Percentiles rank a stretch among this genome's conserved stretches.
Evolutionary conservation across 1,140 invertebrate genomes (phyloP).

Genomic region (Drosophila ohnishii): DNA sequence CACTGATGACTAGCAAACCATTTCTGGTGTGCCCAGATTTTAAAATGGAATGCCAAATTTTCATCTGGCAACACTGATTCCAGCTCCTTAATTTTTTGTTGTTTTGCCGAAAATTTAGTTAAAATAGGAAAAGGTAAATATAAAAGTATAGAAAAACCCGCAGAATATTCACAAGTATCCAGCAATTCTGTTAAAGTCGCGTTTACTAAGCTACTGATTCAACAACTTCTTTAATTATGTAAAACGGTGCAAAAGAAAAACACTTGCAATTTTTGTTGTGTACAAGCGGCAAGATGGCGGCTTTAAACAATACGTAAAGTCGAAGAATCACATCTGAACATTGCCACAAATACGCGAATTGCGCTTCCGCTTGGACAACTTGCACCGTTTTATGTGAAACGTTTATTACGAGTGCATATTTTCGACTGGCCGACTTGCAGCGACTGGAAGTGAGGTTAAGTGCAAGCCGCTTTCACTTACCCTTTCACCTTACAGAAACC

Average conservation of each 20-base stretch:
- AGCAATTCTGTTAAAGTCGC: too few species aligned
- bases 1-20: too few species aligned
- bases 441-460: slow-evolving; percentile 26
- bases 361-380: too few species aligned
- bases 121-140: slow-evolving; percentile 5
- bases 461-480: slow-evolving; percentile 39
- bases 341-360: background rate
- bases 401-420: background rate
- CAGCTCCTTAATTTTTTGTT: too few species aligned
- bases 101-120: slow-evolving; percentile 4
- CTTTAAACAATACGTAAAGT: slow-evolving; percentile 1
- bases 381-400: background rate
- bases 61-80: too few species aligned
- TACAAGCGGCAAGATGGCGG: slow-evolving; percentile 16
- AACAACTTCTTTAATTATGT: background rate
- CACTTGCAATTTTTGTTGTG: background rate
- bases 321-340: background rate
- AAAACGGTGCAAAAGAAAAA: background rate
- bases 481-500: slow-evolving; percentile 26
- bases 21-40: too few species aligned
- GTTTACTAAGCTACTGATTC: background rate
- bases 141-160: background rate
- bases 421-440: background rate
- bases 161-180: background rate
- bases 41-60: too few species aligned